These are phyloP conservation scores for Catocala nupta DNA, from an alignment of 2,888 invertebrate genomes.

Conservation along the genomic window DNA sequence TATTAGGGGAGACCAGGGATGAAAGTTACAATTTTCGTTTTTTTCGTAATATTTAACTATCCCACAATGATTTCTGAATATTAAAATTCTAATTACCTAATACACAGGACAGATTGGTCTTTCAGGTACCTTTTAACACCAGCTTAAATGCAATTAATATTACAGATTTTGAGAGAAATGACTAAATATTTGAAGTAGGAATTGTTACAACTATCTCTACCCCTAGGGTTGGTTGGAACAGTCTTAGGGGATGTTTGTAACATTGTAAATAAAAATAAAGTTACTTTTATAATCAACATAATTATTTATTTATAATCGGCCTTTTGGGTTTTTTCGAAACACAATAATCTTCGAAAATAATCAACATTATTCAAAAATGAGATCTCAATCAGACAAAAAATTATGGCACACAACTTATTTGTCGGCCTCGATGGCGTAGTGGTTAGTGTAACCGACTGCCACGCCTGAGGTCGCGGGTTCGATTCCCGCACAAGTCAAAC, in stretches of 20 bases:
- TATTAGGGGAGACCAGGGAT: too few species aligned
- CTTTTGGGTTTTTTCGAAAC: not conserved
- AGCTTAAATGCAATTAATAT: not conserved
- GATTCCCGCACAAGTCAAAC: too few species aligned
- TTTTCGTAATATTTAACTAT: not conserved
- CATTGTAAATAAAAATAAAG: constrained; percentile 1
- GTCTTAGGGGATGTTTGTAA: not conserved
- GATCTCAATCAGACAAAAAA: not conserved
- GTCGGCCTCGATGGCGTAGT: too few species aligned
- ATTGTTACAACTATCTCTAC: constrained; percentile 1
- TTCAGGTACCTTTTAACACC: not conserved
- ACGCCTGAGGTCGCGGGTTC: too few species aligned
- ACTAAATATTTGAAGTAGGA: not conserved
- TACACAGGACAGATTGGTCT: not conserved
- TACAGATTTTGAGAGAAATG: not conserved
- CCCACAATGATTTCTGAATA: not conserved
- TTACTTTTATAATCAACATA: not conserved
- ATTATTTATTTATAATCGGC: not conserved
- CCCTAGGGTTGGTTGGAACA: constrained; percentile 4
- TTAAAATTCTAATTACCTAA: not conserved
- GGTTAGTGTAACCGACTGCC: too few species aligned
- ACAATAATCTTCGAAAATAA: too few species aligned
- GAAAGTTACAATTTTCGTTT: not conserved
- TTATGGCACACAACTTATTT: constrained; percentile 1
- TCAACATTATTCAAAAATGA: not conserved